Base-by-base conservation (phyloP, 2,113 vertebrate genomes). In the Pangasianodon hypophthalmus region DNA sequence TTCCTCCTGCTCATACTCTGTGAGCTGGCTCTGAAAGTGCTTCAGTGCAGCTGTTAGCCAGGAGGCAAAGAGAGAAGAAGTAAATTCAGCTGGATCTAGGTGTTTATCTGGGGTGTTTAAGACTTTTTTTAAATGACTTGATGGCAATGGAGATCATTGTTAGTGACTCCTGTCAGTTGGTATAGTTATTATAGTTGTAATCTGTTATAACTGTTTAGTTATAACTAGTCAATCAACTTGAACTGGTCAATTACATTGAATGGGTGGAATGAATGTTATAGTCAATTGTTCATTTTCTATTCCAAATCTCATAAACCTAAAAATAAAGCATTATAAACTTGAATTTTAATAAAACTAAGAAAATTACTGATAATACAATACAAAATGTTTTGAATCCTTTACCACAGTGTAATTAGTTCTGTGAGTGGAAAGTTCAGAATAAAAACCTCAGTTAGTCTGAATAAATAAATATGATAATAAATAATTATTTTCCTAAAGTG, bases 1-100 rank as follows among this genome's bases (percentile, higher is more conserved):
- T 92, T 99, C 98, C 91, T 96, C 97, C 94, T 96, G 97, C 90
- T 99, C 98, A 88, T 97, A 98, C 86, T 95, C 94, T 8, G 97
- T 97, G 94, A 99, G 94, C 26, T 96, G 95, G 56, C 96, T 96
- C 94, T 96, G 96, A 95, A 98, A 99, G 94, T 95, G 94, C 94
- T 96, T 98, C 88, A 98, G 94, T 29, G 97, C 97, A 94, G 97
- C 98, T 99, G 95, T 91, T 82, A 24, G 24, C 18, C 52, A 32
- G 75, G 80, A 6, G 44, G 32, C 16, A 85, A 80, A 48, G 26
- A 77, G 48, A 54, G 24, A 44, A 41, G 29, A 48, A 18, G 58
- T 73, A 19, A 56, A 29, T 67, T 52, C 18, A 44, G 24, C 18
- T 46, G 73, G 26, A 46, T 46, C 73, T 77, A 2, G 7, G 9